Evolutionary conservation across 1,140 invertebrate species (phyloP).

Genomic region (Solen grandis): DNA sequence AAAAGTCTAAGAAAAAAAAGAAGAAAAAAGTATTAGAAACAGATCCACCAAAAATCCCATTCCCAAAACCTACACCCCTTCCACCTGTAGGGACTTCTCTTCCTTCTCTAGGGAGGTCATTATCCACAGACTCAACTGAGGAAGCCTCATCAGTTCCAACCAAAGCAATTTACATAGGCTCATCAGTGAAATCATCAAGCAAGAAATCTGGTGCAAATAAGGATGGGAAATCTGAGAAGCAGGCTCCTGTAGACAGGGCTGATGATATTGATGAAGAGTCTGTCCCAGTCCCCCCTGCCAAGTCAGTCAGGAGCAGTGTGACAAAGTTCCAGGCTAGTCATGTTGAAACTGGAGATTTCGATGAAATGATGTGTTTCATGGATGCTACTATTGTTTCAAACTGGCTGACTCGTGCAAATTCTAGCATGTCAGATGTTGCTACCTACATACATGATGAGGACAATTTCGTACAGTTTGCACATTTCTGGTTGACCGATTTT

Average conservation of each 20-base stretch:
- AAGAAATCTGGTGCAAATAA: neutral
- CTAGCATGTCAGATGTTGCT: conserved; percentile 68
- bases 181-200: neutral
- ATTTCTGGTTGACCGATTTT: conserved; percentile 80
- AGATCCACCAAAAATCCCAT: conserved; percentile 63
- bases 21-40: conserved; percentile 61
- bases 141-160: neutral
- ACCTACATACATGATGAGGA: conserved; percentile 69
- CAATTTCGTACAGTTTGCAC: conserved; percentile 79
- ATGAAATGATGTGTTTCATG: conserved; percentile 74
- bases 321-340: conserved; percentile 19
- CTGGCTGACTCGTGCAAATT: conserved; percentile 77
- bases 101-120: conserved; percentile 66
- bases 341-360: conserved; percentile 69
- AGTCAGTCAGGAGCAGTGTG: neutral
- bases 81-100: no score
- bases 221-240: neutral
- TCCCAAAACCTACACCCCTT: conserved; percentile 68
- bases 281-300: neutral
- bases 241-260: neutral
- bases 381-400: conserved; percentile 79
- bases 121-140: conserved; percentile 10
- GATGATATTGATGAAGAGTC: conserved; percentile 41
- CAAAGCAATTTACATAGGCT: conserved; percentile 8
- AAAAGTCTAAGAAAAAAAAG: conserved; percentile 67